Evolutionary conservation across 2,113 vertebrate species (phyloP), one percentile per base, ranked within the genome.

Genomic region (Thomomys bottae): DNA sequence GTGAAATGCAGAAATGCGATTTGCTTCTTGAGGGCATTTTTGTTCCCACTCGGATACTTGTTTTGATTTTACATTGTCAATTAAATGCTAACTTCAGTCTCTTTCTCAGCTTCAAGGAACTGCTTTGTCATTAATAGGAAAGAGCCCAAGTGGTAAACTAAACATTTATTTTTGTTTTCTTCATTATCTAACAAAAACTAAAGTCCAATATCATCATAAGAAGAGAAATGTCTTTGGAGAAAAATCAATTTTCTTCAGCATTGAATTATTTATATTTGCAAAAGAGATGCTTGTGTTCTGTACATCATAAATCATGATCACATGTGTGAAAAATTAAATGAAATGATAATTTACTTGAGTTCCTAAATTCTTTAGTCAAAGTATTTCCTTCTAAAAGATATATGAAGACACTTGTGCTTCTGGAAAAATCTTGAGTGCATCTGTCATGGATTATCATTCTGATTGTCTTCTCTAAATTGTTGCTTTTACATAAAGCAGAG

Each of bases 31-130:
- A 83, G 79, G 83, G 36, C 34, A 91, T 17, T 38, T 95, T 92
- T 79, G 64, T 8, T 2, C 36, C 24, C 36, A 42, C 30, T 70
- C 72, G 86, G 61, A 92, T 57, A 73, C 70, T 94, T 93, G 24
- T 73, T 79, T 92, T 71, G 42, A 67, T 20, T 36, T 87, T 92
- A 63, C 11, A 18, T 63, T 63, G 10, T 90, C 89, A 66, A 40
- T 93, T 91, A 91, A 89, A 72, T 63, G 66, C 89, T 94, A 88
- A 79, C 82, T 95, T 95, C 77, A 14, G 26, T 89, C 59, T 82
- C 79, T n/a, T 88, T 80, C 67, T 95, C 93, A 70, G 45, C 89
- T 92, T 36, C 73, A 93, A 93, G 81, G 40, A 95, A 95, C 45
- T 26, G 1, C 66, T 83, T 92, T 84, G 94, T 84, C 40, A 92